A percentile compares a stretch with the other conserved stretches of the same genome.
Evolutionary conservation across 1,140 invertebrate species (phyloP).

Genomic region (Lepidurus apus): DNA sequence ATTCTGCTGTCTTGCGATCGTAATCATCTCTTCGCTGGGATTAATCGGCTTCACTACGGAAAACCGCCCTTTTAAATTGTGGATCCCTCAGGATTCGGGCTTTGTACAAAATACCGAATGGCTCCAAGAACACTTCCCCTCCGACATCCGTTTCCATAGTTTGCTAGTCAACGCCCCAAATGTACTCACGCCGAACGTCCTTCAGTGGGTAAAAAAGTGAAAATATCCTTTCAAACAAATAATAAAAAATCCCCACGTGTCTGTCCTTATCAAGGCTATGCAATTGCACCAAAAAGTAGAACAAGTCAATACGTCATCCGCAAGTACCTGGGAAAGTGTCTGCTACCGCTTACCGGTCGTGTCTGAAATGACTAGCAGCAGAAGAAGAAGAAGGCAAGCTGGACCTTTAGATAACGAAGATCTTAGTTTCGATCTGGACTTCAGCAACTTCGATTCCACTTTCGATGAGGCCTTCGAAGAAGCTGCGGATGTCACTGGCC

Average conservation of each 20-base stretch:
- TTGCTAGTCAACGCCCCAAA: conserved; percentile 59
- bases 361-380: conserved; percentile 14
- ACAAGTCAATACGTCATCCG: conserved; percentile 26
- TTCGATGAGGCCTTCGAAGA: conserved; percentile 35
- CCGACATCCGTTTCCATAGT: conserved; percentile 56
- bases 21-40: conserved; percentile 51
- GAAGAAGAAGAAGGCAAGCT: conserved; percentile 35
- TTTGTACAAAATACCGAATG: conserved; percentile 64
- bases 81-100: conserved; percentile 61
- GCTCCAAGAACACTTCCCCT: conserved; percentile 61
- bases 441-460: conserved; percentile 30
- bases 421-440: conserved; percentile 28
- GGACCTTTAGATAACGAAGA: conserved; percentile 38
- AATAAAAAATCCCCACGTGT: background rate
- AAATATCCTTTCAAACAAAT: conserved; percentile 16
- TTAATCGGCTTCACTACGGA: conserved; percentile 55
- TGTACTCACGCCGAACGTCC: conserved; percentile 55
- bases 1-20: conserved; percentile 48
- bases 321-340: conserved; percentile 54
- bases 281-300: conserved; percentile 37
- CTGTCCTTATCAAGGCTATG: conserved; percentile 32
- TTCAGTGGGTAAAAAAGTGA: conserved; percentile 45
- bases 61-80: conserved; percentile 64
- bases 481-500: conserved; percentile 11
- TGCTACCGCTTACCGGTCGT: conserved; percentile 47